Evolutionary conservation across 2,113 vertebrate genomes (phyloP).

Genomic region (Riparia riparia): DNA sequence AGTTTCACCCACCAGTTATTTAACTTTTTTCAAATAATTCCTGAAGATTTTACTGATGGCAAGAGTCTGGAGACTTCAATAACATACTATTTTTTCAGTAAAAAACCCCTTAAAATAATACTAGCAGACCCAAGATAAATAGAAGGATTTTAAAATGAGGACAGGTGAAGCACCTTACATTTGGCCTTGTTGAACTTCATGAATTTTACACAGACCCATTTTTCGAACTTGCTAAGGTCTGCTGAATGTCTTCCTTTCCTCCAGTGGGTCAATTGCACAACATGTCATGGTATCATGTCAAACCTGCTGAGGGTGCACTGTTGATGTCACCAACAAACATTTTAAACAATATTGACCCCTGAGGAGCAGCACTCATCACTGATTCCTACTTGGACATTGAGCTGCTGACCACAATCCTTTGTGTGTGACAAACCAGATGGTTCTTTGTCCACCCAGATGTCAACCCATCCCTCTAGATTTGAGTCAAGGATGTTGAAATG

Average conservation of each 20-base stretch:
- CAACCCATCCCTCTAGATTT: not conserved
- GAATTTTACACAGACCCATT: rapidly evolving
- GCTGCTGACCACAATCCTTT: not conserved
- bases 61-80: not conserved
- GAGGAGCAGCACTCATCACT: not conserved
- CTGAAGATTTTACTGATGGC: not conserved
- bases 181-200: not conserved
- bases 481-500: not conserved
- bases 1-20: not conserved
- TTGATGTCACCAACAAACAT: not conserved
- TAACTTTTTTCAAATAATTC: not conserved
- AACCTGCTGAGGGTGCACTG: not conserved
- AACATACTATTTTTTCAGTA: not conserved
- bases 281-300: not conserved
- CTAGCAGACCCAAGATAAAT: not conserved
- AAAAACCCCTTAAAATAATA: not conserved
- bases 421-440: not conserved
- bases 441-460: not conserved
- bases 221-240: not conserved
- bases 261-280: not conserved
- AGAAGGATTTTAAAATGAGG: not conserved
- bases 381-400: not conserved
- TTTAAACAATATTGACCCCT: not conserved
- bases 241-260: not conserved
- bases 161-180: not conserved